phyloP scores from a whole-genome alignment of 2,888 invertebrate species.

The Apodemia duryi region DNA sequence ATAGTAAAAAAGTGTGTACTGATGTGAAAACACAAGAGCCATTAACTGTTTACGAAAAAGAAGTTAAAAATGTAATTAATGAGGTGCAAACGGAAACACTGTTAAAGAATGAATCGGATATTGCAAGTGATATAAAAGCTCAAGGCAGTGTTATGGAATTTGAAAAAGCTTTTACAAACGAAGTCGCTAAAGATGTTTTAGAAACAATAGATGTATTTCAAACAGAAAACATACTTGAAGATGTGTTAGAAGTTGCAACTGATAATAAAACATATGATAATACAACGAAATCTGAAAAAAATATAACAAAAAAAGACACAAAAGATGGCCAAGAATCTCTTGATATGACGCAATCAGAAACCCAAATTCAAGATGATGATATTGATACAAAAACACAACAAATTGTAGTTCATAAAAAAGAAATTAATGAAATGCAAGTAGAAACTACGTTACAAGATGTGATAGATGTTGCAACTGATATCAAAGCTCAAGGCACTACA shows the following conservation, averaged over 20 bases:
- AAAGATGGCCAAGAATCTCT: neutral
- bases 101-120: neutral
- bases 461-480: neutral
- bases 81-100: neutral
- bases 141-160: neutral
- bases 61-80: constrained; percentile 22
- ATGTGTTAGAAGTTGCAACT: neutral
- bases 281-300: neutral
- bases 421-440: constrained; percentile 25
- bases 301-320: neutral
- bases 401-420: neutral
- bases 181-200: neutral
- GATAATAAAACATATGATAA: neutral
- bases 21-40: too few species aligned
- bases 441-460: neutral
- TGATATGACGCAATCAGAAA: neutral
- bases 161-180: neutral
- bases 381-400: neutral
- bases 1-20: too few species aligned
- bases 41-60: neutral
- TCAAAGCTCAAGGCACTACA: neutral
- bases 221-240: neutral
- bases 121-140: neutral
- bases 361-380: neutral
- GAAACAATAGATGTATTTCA: neutral